Evolutionary conservation across 2,888 invertebrate genomes (phyloP), one percentile per base, ranked within the genome.

Genomic region (Cerastis leucographa): DNA sequence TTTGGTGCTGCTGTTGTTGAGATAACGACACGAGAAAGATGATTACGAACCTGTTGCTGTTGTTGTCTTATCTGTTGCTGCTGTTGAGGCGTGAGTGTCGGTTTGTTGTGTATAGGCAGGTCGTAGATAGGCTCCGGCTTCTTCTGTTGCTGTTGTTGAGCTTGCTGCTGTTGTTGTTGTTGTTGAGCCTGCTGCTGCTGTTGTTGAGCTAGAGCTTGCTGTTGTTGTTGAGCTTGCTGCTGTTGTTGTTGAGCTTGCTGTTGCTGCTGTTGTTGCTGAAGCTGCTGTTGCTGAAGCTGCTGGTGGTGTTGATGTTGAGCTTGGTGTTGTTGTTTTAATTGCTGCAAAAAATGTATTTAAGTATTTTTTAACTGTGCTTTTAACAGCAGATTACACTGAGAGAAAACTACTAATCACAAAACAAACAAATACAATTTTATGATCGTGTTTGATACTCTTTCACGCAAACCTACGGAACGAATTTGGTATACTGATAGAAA

Each of bases 111-210:
- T 88, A 95, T 94, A 25, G 96, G 96, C 87, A 96, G 85, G 79
- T 96, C 96, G 90, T 96, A 96, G 70, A 96, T 96, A 1, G 96
- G 96, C 80, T 96, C 95, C 3, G 96, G 96, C 76, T 96, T 95
- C 88, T 94, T 94, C 66, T 91, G 93, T 81, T 77, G 85, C 8
- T 76, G 84, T 17, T 80, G 49, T 42, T 79, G 79, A 14, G 29
- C 46, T 11, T 59, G 71, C 1, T 51, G 76, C 2, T 64, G 66
- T 3, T 54, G 67, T 12, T 35, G 35, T 3, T 35, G 84, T 17
- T 80, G 49, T 42, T 79, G 79, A 19, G 29, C 46, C 8, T 59
- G 71, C 1, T 51, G 76, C 2, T 64, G 66, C 2, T 54, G 67
- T 12, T 49, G 81, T 29, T 80, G 78, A 6, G 42, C 56, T 29